Conservation (phyloP, 2,797 vertebrate species). For the Platyrinchus mystaceus region DNA sequence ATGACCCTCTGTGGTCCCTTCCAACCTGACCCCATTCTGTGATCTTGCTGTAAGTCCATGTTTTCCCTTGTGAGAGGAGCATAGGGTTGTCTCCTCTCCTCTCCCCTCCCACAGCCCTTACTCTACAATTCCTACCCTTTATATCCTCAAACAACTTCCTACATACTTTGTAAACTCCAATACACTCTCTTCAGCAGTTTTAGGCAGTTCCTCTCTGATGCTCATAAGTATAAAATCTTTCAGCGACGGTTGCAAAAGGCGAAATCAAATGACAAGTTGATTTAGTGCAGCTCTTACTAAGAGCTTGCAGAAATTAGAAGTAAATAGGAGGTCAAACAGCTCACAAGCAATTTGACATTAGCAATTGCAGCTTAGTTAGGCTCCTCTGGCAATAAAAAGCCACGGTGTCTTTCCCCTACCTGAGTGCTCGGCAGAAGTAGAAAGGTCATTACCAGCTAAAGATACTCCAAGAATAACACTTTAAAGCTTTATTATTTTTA, state of each 20-base stretch:
- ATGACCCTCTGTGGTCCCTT: not conserved
- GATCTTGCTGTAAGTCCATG: not conserved
- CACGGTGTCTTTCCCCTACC: not conserved
- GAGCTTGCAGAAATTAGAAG: conserved; percentile 72
- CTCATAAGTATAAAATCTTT: conserved; percentile 53
- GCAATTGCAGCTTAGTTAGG: conserved; percentile 66
- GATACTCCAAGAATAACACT: not conserved
- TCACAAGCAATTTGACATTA: conserved; percentile 65
- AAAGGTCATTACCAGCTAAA: conserved; percentile 48
- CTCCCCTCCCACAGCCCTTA: not conserved
- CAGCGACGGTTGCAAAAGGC: conserved; percentile 6
- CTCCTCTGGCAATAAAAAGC: conserved; percentile 59
- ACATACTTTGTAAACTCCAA: not conserved
- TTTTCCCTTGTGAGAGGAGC: not conserved
- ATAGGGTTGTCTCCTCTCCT: not conserved
- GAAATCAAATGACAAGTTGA: conserved; percentile 68
- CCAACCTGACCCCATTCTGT: not conserved
- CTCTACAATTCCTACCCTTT: not conserved
- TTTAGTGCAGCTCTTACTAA: conserved; percentile 66
- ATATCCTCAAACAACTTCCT: not conserved
- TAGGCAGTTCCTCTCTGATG: conserved; percentile 21
- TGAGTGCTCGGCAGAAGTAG: not conserved
- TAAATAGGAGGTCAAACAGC: conserved; percentile 72
- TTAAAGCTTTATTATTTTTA: conserved; percentile 35
- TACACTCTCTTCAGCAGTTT: not conserved